Evolutionary conservation across 1,140 invertebrate species (phyloP), one percentile per base, ranked within the genome.

Genomic region (Eumaeus atala): DNA sequence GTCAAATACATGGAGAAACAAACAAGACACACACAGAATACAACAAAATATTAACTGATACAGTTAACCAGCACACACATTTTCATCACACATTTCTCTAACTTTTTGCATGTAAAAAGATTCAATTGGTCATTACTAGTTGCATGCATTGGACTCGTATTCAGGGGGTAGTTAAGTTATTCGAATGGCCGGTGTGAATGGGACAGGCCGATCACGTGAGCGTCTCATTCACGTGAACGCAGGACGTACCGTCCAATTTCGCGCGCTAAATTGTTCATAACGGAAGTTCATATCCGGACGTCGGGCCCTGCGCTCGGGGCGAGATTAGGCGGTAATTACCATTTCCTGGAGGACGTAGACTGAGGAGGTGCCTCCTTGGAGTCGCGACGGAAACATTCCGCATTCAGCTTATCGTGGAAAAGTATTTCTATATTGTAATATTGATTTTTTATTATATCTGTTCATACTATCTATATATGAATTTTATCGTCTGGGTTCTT

Each of bases 261-360:
- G 82, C 85, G 72, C 71, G 84, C 81, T 88, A 90, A 90, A 90
- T 90, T 90, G 89, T 89, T 90, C 89, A 89, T 89, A 89, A 89
- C 89, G 89, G 88, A 89, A 89, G 87, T 89, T 90, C 88, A 90
- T 90, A 89, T 90, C 89, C 89, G 88, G 87, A 74, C 76, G 79
- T 71, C 76, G 73, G 77, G 72, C 74, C 71, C 74, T 74, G 67
- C 77, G 80, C 77, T 79, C 72, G 71, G 65, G 78, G 74, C 86
- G 82, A 89, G 87, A 89, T 89, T 89, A 88, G 86, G 84, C 87
- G 84, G 87, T 89, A 89, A 89, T 89, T 89, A 88, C 83, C 81
- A 88, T 88, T 88, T 89, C 88, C 88, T 75, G 82, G 78, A 84
- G 72, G 81, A 83, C 70, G 79, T 67, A 82, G 80, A 81, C 80